phyloP scores from a whole-genome alignment of 2,797 vertebrate genomes.

The Enoplosus armatus region DNA sequence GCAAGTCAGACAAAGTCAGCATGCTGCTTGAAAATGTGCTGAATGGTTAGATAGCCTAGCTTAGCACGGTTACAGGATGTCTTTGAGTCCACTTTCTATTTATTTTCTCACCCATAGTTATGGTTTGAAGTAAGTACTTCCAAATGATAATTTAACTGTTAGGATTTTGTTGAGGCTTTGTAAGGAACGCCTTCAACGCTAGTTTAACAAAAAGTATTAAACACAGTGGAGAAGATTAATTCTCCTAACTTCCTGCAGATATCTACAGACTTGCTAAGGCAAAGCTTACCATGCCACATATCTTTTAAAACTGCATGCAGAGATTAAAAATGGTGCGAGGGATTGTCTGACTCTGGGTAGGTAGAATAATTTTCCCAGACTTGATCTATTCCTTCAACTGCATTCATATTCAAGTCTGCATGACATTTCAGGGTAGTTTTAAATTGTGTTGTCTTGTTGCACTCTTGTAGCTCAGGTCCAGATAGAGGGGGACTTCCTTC shows the following conservation, averaged over 20 bases:
- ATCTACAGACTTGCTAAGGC: neutral
- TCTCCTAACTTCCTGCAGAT: neutral
- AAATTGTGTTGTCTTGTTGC: conserved; percentile 10
- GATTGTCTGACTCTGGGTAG: neutral
- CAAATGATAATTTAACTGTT: neutral
- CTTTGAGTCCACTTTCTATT: neutral
- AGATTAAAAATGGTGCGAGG: neutral
- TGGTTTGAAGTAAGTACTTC: neutral
- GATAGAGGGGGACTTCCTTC: conserved; percentile 97
- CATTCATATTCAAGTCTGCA: neutral
- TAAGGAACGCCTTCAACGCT: neutral
- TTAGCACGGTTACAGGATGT: neutral
- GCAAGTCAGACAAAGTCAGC: neutral
- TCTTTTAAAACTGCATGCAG: neutral
- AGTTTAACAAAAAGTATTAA: neutral
- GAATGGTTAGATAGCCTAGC: neutral
- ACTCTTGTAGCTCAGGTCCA: conserved; percentile 94
- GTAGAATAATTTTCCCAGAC: neutral
- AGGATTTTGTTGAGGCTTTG: neutral
- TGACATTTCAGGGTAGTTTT: neutral
- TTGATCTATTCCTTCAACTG: neutral
- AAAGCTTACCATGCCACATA: neutral
- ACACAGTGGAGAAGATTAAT: neutral
- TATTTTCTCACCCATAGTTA: neutral
- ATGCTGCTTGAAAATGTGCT: neutral